A percentile compares a stretch with the other conserved stretches of the same genome.
Conservation (phyloP, 1,140 invertebrate species). For the Drosophila tsacasi region DNA sequence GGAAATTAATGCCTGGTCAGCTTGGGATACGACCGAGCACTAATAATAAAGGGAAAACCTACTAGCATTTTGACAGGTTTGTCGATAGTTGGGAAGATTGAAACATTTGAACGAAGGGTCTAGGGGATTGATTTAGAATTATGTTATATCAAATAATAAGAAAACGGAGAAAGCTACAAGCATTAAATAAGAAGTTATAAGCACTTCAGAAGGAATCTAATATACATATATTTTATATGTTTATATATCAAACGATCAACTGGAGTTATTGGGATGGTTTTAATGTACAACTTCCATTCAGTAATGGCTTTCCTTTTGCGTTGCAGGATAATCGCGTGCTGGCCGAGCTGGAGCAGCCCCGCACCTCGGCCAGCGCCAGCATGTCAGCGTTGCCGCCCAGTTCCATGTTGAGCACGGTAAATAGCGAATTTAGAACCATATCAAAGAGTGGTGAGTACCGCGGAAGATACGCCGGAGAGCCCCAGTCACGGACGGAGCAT, state of each 20-base stretch:
- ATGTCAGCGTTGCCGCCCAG: conserved; percentile 81
- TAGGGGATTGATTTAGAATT: no score
- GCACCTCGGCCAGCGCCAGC: conserved; percentile 86
- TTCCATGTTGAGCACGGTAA: conserved; percentile 82
- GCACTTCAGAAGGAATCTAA: no score
- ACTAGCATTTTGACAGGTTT: neutral
- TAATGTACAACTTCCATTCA: neutral
- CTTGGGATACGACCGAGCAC: neutral
- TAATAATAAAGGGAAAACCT: neutral
- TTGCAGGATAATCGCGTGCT: conserved; percentile 90
- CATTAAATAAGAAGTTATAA: no score
- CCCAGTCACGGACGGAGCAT: conserved; percentile 1
- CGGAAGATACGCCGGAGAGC: neutral
- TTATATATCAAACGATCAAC: neutral
- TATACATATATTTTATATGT: neutral
- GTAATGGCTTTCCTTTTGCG: neutral
- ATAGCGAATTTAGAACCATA: conserved; percentile 85
- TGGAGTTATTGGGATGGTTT: neutral
- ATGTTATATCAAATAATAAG: no score
- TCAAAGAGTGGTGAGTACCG: conserved; percentile 80
- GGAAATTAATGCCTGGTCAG: neutral
- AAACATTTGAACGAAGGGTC: no score
- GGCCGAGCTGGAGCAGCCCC: conserved; percentile 94
- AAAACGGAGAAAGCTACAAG: no score
- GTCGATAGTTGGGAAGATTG: neutral